Conservation (phyloP, 1,140 invertebrate species). For the Venturia canescens region DNA sequence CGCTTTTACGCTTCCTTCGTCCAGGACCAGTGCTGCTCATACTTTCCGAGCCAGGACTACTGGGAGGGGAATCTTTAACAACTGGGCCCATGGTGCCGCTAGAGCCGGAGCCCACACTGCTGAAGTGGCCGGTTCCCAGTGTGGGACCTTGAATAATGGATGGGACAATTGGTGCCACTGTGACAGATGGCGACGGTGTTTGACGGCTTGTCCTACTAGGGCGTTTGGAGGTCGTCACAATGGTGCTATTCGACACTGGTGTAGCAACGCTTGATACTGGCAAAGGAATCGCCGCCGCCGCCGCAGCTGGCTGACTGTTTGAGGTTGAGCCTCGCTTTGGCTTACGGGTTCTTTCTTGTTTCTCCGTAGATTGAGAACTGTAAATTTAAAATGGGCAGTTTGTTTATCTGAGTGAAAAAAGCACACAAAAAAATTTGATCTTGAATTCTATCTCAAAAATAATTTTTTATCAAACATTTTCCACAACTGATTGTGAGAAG, state of each 20-base stretch:
- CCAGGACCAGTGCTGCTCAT: slow-evolving; percentile 71
- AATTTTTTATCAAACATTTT: too few species aligned
- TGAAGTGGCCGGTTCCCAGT: slow-evolving; percentile 67
- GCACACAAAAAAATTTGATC: too few species aligned
- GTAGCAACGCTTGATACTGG: slow-evolving; percentile 55
- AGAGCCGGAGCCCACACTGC: slow-evolving; percentile 66
- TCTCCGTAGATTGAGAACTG: slow-evolving; percentile 75
- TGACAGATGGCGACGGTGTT: slow-evolving; percentile 14
- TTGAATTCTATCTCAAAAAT: too few species aligned
- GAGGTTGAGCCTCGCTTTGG: slow-evolving; percentile 68
- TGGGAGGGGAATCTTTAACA: slow-evolving; percentile 81
- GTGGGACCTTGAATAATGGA: slow-evolving; percentile 70
- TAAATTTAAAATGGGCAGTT: too few species aligned
- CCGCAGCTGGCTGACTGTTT: slow-evolving; percentile 61
- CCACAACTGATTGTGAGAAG: too few species aligned
- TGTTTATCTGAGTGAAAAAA: too few species aligned
- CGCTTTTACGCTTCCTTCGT: slow-evolving; percentile 75
- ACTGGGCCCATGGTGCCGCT: slow-evolving; percentile 69
- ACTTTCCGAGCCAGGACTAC: slow-evolving; percentile 81
- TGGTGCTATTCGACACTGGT: slow-evolving; percentile 58
- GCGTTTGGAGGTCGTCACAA: slow-evolving; percentile 68
- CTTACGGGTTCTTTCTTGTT: slow-evolving; percentile 71
- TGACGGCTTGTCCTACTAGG: slow-evolving; percentile 65
- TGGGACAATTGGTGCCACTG: slow-evolving; percentile 63
- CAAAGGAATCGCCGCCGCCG: slow-evolving; percentile 50